Evolutionary conservation across 1,140 invertebrate genomes (phyloP).

Genomic region (Ephestia elutella): DNA sequence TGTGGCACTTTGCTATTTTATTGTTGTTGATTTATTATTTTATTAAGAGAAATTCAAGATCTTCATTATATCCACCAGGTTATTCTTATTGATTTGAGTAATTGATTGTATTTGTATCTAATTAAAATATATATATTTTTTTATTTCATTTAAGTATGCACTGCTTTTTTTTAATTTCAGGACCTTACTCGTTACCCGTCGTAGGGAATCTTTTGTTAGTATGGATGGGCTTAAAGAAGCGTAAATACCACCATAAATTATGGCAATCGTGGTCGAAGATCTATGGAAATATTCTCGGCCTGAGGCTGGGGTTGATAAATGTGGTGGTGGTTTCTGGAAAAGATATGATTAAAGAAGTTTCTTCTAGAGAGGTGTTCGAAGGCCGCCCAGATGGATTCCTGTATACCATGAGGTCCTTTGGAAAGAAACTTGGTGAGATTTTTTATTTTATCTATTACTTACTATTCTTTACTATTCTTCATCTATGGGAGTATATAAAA

Average conservation of each 20-base stretch:
- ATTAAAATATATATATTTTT: neutral
- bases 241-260: conserved; percentile 46
- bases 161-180: conserved; percentile 42
- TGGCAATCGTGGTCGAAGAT: conserved; percentile 50
- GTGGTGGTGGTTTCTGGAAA: conserved; percentile 78
- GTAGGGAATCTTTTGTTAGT: conserved; percentile 51
- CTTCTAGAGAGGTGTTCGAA: conserved; percentile 78
- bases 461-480: too few relatives aligned
- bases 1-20: conserved; percentile 35
- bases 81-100: conserved; percentile 11
- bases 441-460: neutral
- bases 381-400: conserved; percentile 82
- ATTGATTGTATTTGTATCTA: neutral
- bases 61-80: conserved; percentile 40
- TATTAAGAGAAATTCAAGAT: conserved; percentile 23
- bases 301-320: conserved; percentile 74
- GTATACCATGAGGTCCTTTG: conserved; percentile 77
- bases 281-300: conserved; percentile 81
- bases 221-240: conserved; percentile 37
- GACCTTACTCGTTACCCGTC: conserved; percentile 46
- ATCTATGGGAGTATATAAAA: too few relatives aligned
- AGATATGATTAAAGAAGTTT: conserved; percentile 76
- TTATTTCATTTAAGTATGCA: neutral
- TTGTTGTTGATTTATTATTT: conserved; percentile 31
- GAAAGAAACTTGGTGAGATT: conserved; percentile 77